A percentile compares a stretch with the other conserved stretches of the same genome.
Conservation (phyloP, 1,140 invertebrate genomes). For the Drosophila busckii region DNA sequence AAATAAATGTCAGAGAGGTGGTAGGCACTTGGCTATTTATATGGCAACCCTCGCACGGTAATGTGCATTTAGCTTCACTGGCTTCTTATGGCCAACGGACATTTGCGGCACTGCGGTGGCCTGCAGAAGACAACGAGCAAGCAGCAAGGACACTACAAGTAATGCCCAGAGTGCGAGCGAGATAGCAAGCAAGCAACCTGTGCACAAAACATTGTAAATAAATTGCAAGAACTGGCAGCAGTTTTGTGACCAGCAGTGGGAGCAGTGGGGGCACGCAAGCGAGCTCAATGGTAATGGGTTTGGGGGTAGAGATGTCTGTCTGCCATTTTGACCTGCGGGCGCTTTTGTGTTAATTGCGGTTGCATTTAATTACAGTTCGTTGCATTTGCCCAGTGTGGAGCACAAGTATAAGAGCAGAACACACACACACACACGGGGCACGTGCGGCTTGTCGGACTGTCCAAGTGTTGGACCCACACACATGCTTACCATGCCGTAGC, state of each 20-base stretch:
- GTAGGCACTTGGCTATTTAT: too few relatives aligned
- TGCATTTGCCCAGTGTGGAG: constrained; percentile 52
- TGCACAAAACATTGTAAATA: constrained; percentile 68
- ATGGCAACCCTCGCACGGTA: constrained; percentile 20
- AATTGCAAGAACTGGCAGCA: constrained; percentile 32
- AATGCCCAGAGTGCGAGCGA: background rate
- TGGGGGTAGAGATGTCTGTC: constrained; percentile 29
- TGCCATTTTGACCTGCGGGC: constrained; percentile 67
- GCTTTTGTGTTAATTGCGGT: constrained; percentile 77
- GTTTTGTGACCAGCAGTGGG: background rate
- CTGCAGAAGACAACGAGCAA: constrained; percentile 10
- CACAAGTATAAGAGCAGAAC: too few relatives aligned
- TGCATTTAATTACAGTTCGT: constrained; percentile 74
- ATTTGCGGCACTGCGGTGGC: constrained; percentile 37
- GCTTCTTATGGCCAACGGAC: constrained; percentile 47
- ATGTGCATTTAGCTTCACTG: constrained; percentile 45
- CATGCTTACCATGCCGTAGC: background rate
- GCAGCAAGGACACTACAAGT: constrained; percentile 4
- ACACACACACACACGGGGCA: constrained; percentile 33
- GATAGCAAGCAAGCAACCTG: constrained; percentile 37
- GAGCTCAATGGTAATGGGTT: background rate
- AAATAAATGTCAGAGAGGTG: too few relatives aligned
- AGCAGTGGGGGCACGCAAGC: background rate
- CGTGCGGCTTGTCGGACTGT: constrained; percentile 13
- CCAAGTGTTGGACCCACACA: background rate